Percentiles rank a stretch among this genome's conserved stretches.
These are phyloP conservation scores for Chrysolina haemoptera DNA, from an alignment of 2,888 invertebrate species.

Conservation along the genomic window DNA sequence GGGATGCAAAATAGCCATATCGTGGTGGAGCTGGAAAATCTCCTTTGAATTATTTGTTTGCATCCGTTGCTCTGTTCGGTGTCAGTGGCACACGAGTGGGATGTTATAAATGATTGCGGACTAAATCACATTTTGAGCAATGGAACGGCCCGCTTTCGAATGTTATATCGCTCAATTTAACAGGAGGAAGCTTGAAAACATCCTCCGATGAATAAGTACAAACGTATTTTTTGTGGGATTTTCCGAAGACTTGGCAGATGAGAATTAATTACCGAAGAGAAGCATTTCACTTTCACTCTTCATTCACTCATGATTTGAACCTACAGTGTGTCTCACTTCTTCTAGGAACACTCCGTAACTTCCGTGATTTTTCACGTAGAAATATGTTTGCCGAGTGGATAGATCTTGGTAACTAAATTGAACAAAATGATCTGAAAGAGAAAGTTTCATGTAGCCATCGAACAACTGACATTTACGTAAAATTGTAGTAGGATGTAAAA, in stretches of 20 bases:
- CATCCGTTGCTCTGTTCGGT: slow-evolving; percentile 29
- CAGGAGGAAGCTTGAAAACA: slow-evolving; percentile 15
- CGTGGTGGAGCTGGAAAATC: slow-evolving; percentile 23
- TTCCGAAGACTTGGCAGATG: neutral
- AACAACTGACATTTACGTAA: no score
- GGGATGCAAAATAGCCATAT: slow-evolving; percentile 31
- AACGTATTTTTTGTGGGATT: neutral
- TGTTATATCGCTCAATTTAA: slow-evolving; percentile 26
- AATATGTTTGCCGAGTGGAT: no score
- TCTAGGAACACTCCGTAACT: no score
- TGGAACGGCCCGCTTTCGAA: neutral
- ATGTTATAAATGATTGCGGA: slow-evolving; percentile 44
- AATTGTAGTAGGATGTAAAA: no score
- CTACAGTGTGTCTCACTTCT: no score
- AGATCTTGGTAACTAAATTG: no score
- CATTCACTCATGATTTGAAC: no score
- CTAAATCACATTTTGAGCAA: slow-evolving; percentile 38
- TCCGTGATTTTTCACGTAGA: no score
- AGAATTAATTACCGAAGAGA: neutral
- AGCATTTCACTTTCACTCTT: no score
- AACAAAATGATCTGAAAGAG: no score
- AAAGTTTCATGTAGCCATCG: no score
- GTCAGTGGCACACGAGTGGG: slow-evolving; percentile 42
- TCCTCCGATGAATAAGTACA: neutral
- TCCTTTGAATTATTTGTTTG: slow-evolving; percentile 32